Evolutionary conservation across 2,113 vertebrate species (phyloP), one percentile per base, ranked within the genome.

Genomic region (Epinephelus moara): DNA sequence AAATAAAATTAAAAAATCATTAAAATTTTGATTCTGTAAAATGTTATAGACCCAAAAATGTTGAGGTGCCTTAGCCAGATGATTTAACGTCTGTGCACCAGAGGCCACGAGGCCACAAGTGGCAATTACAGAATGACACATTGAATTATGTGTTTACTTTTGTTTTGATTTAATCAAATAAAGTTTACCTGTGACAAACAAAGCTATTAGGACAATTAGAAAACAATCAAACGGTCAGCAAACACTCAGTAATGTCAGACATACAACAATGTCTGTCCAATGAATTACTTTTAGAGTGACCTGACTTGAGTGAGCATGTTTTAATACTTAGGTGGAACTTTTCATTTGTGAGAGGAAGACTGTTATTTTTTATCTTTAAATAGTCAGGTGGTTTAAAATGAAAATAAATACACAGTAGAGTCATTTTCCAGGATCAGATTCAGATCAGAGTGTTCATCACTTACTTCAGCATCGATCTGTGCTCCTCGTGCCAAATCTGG

Each of bases 401-500:
- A 49, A 45, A 8, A 56, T 14, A 55, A 19, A 33, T 57, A 4
- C 13, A 27, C 23, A 13, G 21, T 4, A 49, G 45, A 18, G 19
- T 11, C 52, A 17, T 62, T 37, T 2, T 7, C 33, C 30, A 53
- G 15, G 1, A 62, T 19, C 23, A 47, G 27, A 66, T 17, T 56
- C 17, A 6, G 7, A 56, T 57, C 5, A 12, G 25, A 30, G 75
- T 4, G 4, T 42, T 47, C 6, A 12, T 61, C 47, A 96, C 97
- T 96, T 75, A 99, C 98, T 97, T 99, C 73, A 97, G 93, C 97
- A 99, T 98, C 4, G 95, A 95, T 0, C 95, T 92, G 93, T 99
- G 98, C 70, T 99, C 98, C 11, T 97, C 89, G 0, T 99, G 98
- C 98, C 98, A 99, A 80, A 96, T 95, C 91, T 98, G 96, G 92